Conservation (phyloP, 1,140 invertebrate genomes). For the Prorops nasuta region DNA sequence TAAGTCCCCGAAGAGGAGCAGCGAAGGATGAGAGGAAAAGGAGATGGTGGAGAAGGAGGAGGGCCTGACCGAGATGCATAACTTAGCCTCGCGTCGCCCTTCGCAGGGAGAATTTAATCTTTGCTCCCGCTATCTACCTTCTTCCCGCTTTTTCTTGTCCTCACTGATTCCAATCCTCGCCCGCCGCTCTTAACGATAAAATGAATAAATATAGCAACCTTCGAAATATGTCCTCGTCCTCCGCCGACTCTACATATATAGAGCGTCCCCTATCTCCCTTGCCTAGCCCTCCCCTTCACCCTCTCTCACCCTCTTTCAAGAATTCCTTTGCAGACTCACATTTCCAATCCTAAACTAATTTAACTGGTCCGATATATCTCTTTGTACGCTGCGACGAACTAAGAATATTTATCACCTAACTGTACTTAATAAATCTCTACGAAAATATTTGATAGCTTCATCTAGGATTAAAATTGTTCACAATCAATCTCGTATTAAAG, state of each 20-base stretch:
- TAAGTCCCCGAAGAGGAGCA: constrained; percentile 17
- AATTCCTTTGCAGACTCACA: too few species aligned
- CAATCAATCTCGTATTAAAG: too few species aligned
- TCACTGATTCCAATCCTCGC: too few species aligned
- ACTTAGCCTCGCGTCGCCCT: constrained; percentile 27
- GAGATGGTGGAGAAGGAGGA: constrained; percentile 7
- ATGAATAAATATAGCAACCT: constrained; percentile 33
- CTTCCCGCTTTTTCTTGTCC: constrained; percentile 1
- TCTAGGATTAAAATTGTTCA: too few species aligned
- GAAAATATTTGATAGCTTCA: too few species aligned
- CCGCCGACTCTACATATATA: constrained; percentile 36
- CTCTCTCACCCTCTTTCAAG: neutral
- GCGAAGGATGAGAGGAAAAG: too few species aligned
- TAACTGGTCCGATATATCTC: too few species aligned
- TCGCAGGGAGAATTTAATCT: constrained; percentile 34
- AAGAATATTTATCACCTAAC: too few species aligned
- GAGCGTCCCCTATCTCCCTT: constrained; percentile 27
- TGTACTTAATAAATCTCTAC: too few species aligned
- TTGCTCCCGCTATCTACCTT: constrained; percentile 7
- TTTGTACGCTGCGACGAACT: too few species aligned
- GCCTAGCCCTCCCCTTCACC: neutral
- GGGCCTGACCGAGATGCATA: constrained; percentile 33
- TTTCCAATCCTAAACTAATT: too few species aligned
- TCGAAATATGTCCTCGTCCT: constrained; percentile 37
- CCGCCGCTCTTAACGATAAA: constrained; percentile 27